A percentile compares a stretch with the other conserved stretches of the same genome.
These are phyloP conservation scores for Datnioides undecimradiatus DNA, from an alignment of 2,113 vertebrate genomes.

Conservation along the genomic window DNA sequence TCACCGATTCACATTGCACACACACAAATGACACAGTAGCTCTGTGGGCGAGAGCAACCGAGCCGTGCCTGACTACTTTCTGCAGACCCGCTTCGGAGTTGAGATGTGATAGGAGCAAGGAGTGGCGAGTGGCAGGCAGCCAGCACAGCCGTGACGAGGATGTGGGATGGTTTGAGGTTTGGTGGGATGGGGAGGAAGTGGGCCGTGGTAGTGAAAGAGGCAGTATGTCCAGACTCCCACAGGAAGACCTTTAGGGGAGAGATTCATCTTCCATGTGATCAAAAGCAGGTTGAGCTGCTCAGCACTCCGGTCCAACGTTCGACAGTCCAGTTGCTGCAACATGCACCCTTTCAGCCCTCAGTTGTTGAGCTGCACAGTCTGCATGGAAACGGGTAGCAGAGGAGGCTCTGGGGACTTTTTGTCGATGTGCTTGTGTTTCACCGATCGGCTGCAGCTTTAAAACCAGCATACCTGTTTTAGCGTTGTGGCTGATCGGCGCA, in stretches of 20 bases:
- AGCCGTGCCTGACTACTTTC: conserved; percentile 58
- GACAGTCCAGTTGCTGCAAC: not conserved
- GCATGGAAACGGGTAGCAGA: not conserved
- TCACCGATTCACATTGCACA: conserved; percentile 41
- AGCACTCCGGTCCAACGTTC: conserved; percentile 10
- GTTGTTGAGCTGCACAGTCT: not conserved
- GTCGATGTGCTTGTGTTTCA: conserved; percentile 14
- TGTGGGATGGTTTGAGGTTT: conserved; percentile 53
- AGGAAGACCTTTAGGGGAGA: conserved; percentile 22
- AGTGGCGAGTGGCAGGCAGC: conserved; percentile 39
- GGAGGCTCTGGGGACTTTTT: not conserved
- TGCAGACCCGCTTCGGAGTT: conserved; percentile 41
- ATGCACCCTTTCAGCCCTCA: not conserved
- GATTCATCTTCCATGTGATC: conserved; percentile 29
- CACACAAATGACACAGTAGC: conserved; percentile 49
- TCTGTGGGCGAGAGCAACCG: conserved; percentile 63
- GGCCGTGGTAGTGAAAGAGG: conserved; percentile 30
- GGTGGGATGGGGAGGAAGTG: conserved; percentile 45
- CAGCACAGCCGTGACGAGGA: conserved; percentile 25
- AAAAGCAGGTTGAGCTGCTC: conserved; percentile 18
- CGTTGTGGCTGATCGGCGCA: no score
- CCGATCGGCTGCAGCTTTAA: no score
- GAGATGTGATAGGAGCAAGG: conserved; percentile 41
- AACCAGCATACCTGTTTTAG: no score
- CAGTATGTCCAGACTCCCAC: conserved; percentile 39